Conservation (phyloP, 2,888 invertebrate species). For the Shargacucullia verbasci region DNA sequence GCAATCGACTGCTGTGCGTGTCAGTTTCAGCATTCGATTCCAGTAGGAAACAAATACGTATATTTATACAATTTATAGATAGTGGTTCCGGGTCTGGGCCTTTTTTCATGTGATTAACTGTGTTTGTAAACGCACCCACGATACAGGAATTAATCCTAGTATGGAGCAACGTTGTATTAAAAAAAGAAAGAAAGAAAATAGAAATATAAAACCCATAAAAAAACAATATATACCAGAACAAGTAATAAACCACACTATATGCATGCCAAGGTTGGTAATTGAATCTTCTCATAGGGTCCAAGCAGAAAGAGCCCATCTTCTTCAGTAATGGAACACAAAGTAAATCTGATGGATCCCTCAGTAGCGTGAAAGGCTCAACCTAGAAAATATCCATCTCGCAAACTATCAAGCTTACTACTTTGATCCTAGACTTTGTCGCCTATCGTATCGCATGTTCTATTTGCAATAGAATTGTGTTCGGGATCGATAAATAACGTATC, state of each 20-base stretch:
- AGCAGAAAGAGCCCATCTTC: slow-evolving; percentile 45
- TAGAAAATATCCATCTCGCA: slow-evolving; percentile 15
- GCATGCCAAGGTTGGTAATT: slow-evolving; percentile 22
- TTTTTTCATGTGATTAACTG: no score
- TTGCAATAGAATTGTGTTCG: slow-evolving; percentile 12
- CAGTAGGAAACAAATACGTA: no score
- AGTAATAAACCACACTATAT: no score
- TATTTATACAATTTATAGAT: no score
- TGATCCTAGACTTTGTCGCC: slow-evolving; percentile 1
- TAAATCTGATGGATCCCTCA: slow-evolving; percentile 48
- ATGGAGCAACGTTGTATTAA: no score
- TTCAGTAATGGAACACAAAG: slow-evolving; percentile 33
- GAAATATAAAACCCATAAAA: no score
- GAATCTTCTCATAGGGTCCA: slow-evolving; percentile 13
- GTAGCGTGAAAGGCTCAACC: slow-evolving; percentile 13
- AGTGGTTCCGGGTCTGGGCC: no score
- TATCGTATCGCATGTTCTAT: neutral
- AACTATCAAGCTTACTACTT: slow-evolving; percentile 5
- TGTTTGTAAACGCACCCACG: no score
- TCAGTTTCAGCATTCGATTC: no score
- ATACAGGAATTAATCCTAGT: no score
- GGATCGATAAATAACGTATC: slow-evolving; percentile 7
- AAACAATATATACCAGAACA: neutral
- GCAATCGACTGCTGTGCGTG: no score
- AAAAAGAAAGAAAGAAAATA: no score